Percentiles rank a stretch among this genome's conserved stretches.
These are phyloP conservation scores for Gorsachius goisagi DNA, from an alignment of 2,113 vertebrate species.

Conservation along the genomic window DNA sequence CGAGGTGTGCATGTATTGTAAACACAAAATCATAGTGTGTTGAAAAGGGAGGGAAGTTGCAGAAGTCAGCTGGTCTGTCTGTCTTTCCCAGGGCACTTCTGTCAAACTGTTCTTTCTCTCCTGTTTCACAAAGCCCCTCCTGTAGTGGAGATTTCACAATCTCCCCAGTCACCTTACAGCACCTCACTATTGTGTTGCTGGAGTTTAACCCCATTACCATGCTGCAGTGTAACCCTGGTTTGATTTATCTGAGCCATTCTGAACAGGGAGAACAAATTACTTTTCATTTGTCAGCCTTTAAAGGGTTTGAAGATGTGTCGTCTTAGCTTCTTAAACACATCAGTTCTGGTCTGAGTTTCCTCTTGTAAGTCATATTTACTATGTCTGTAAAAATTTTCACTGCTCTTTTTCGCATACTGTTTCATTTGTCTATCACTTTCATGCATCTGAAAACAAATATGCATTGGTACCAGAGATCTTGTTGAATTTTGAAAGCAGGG, in stretches of 20 bases:
- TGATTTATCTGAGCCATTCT: not conserved
- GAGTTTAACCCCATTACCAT: not conserved
- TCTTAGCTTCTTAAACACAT: not conserved
- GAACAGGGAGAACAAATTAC: not conserved
- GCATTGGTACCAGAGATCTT: not conserved
- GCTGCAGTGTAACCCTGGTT: not conserved
- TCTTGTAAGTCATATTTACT: not conserved
- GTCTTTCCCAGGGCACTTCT: not conserved
- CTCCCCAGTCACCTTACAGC: not conserved
- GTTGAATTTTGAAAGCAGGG: not conserved
- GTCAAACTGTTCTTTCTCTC: not conserved
- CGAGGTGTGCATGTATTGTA: not conserved
- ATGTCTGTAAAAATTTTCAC: not conserved
- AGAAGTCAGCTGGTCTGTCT: fast-evolving
- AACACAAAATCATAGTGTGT: not conserved
- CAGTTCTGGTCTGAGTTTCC: not conserved
- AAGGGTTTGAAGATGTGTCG: not conserved
- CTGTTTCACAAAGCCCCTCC: not conserved
- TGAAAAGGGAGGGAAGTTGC: not conserved
- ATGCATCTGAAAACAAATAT: not conserved
- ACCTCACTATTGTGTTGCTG: not conserved
- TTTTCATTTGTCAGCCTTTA: not conserved
- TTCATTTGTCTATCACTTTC: not conserved
- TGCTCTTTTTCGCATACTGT: not conserved
- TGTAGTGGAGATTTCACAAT: not conserved